These are phyloP conservation scores for Calcarius ornatus DNA, from an alignment of 2,113 vertebrate genomes.

Conservation along the genomic window DNA sequence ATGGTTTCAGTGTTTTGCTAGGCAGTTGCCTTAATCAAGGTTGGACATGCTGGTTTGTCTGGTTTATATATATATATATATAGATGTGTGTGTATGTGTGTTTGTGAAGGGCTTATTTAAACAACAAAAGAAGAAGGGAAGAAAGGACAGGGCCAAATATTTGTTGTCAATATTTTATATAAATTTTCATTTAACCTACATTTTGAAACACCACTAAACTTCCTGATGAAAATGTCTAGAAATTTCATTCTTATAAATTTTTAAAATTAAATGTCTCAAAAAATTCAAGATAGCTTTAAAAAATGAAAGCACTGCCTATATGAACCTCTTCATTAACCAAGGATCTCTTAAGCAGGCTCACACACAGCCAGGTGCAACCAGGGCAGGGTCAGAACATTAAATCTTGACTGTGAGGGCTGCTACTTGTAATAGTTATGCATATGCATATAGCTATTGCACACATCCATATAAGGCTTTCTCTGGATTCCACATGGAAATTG, in stretches of 20 bases:
- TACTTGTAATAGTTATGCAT: background rate
- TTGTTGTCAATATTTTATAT: background rate
- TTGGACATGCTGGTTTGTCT: background rate
- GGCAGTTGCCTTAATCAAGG: background rate
- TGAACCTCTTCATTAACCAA: background rate
- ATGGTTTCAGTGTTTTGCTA: background rate
- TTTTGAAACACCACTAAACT: background rate
- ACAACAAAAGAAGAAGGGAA: background rate
- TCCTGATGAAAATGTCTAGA: background rate
- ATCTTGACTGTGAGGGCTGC: rapidly evolving
- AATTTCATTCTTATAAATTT: background rate
- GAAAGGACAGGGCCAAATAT: background rate
- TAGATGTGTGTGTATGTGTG: background rate
- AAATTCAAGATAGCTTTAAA: background rate
- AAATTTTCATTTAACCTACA: background rate
- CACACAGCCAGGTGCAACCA: background rate
- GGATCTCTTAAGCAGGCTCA: background rate
- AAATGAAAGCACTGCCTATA: rapidly evolving
- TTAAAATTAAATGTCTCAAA: background rate
- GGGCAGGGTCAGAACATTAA: background rate
- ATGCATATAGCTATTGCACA: background rate
- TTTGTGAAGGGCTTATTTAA: background rate
- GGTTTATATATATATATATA: background rate
- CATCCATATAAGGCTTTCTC: background rate
- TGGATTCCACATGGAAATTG: background rate